Conservation (phyloP, 1,140 invertebrate genomes). For the Tetraneura akinire region DNA sequence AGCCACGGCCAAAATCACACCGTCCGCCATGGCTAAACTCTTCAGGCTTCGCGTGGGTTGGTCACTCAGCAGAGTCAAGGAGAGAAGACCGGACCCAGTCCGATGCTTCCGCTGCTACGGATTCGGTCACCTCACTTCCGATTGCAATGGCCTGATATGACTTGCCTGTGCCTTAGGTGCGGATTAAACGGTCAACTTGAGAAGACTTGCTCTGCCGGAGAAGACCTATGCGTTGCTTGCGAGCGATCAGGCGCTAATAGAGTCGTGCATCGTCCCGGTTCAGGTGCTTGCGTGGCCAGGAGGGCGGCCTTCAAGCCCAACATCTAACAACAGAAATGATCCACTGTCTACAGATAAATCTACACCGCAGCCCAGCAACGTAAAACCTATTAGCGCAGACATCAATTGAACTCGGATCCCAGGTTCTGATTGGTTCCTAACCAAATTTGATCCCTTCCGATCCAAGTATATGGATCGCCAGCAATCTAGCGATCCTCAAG, state of each 20-base stretch:
- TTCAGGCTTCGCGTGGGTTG: background rate
- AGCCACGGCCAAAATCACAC: background rate
- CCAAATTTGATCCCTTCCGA: background rate
- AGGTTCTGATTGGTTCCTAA: background rate
- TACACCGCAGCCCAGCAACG: background rate
- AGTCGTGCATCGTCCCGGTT: background rate
- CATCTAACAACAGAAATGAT: background rate
- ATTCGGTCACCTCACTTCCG: background rate
- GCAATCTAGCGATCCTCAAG: background rate
- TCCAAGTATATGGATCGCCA: background rate
- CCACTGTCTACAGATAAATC: background rate
- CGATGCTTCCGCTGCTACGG: background rate
- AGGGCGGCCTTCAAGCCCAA: background rate
- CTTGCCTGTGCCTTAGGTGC: background rate
- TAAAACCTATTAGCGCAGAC: background rate
- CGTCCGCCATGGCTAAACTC: background rate
- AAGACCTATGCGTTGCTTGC: background rate
- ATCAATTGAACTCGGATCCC: too few relatives aligned
- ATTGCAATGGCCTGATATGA: background rate
- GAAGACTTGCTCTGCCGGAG: fast-evolving
- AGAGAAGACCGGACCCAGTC: background rate
- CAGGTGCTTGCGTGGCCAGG: background rate
- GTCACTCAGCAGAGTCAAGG: too few relatives aligned
- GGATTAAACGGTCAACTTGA: background rate
- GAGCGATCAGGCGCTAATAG: background rate